Conservation (phyloP, 53 echinoderm and acorn worm species). For the Actinopyga echinites region DNA sequence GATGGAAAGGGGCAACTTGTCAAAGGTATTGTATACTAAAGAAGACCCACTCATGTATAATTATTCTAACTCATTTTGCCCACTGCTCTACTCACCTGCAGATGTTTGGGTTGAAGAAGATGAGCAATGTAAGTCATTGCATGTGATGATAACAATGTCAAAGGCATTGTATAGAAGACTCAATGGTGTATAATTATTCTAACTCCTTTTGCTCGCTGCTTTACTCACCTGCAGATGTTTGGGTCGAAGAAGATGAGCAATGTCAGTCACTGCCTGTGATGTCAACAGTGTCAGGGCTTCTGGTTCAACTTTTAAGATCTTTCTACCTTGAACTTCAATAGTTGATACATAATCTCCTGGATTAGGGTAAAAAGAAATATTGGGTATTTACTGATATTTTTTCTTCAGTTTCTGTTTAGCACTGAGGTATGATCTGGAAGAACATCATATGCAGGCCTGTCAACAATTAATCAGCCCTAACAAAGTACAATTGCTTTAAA, state of each 20-base stretch:
- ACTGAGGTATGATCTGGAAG: too few relatives aligned
- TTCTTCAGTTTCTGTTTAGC: too few relatives aligned
- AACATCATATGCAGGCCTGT: too few relatives aligned
- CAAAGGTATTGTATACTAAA: background rate
- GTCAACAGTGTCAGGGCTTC: conserved; percentile 80
- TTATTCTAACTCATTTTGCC: too few relatives aligned
- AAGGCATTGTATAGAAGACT: too few relatives aligned
- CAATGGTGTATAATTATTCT: too few relatives aligned
- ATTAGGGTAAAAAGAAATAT: background rate
- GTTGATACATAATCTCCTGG: conserved; percentile 94
- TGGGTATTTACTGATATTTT: too few relatives aligned
- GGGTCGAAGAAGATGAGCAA: conserved; percentile 87
- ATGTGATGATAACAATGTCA: conserved; percentile 63
- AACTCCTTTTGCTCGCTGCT: too few relatives aligned
- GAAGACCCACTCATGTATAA: too few relatives aligned
- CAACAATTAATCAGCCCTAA: too few relatives aligned
- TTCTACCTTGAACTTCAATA: conserved; percentile 77
- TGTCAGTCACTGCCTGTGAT: conserved; percentile 92
- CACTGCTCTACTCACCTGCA: conserved; percentile 62
- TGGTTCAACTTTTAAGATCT: conserved; percentile 87
- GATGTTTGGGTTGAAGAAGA: conserved; percentile 82
- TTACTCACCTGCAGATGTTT: conserved; percentile 79
- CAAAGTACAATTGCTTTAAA: too few relatives aligned
- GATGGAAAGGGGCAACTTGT: background rate
- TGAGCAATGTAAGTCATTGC: conserved; percentile 95